Base-by-base conservation (phyloP, 2,113 vertebrate species). In the Siphamia tubifer region DNA sequence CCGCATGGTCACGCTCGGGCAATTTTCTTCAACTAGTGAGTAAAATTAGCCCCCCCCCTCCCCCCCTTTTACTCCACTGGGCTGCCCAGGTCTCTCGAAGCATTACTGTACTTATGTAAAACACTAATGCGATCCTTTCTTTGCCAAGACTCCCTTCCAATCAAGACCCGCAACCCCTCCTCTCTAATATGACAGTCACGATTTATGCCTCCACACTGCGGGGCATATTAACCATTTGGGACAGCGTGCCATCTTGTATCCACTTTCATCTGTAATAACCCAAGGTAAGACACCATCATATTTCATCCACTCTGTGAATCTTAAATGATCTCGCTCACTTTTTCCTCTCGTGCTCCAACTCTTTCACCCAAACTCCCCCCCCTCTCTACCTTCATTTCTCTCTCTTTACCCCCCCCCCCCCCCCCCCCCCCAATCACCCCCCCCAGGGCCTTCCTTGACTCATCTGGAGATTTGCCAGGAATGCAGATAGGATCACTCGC, bases 201-300 rank as follows among this genome's bases (percentile, higher is more conserved):
- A 87, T 85, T 87, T 76, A 87, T 83, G 53, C 36, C 38, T 64
- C 51, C 42, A 20, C 11, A 52, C 73, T 62, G 44, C 44, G 44
- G 60, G 51, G 74, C 66, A 24, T 77, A 83, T 84, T 81, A 77
- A 72, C 64, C 67, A 64, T 84, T 85, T 62, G 47, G 82, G 74
- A 87, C 58, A 82, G 63, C 42, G 70, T 28, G 70, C 74, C 34
- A 43, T 82, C 84, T 83, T 61, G 78, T 84, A 85, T 74, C 72
- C 75, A 77, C 68, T 80, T 92, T 87, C 77, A 75, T 82, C 67
- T 87, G 74, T 86, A 84, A 91, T 87, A 91, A 84, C 63, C 73
- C 73, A 74, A 68, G 43, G 55, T 79, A 81, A 79, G 55, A 78
- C 36, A 80, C 35, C 77, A 68, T 84, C 82, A 86, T 86, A 88